These are phyloP conservation scores for Eunapius fragilis DNA, from an alignment of 37 sponge, comb jelly and placozoan genomes.

Conservation along the genomic window DNA sequence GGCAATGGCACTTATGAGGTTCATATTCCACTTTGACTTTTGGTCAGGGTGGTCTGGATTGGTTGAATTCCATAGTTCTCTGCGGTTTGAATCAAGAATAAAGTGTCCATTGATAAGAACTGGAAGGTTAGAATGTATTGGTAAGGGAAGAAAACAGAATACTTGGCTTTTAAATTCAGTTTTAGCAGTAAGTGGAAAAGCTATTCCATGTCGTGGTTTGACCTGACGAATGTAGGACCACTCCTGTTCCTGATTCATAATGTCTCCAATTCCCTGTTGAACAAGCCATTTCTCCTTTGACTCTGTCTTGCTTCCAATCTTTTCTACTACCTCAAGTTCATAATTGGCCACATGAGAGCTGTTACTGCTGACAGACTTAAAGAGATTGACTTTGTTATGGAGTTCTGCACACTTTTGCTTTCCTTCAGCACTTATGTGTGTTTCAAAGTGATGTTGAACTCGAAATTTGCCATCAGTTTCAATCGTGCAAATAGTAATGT, in stretches of 20 bases:
- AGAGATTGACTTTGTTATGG: too few species aligned
- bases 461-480: background rate
- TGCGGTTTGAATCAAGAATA: slow-evolving; percentile 2
- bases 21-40: slow-evolving; percentile 47
- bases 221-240: slow-evolving; percentile 37
- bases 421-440: background rate
- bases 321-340: too few species aligned
- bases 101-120: slow-evolving; percentile 73
- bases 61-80: background rate
- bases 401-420: too few species aligned
- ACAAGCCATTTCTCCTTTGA: slow-evolving; percentile 57
- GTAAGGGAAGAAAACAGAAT: slow-evolving; percentile 70
- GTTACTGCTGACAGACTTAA: too few species aligned
- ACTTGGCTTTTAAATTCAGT: slow-evolving; percentile 10
- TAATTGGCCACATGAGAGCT: too few species aligned
- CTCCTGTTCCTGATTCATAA: background rate
- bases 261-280: slow-evolving; percentile 70
- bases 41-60: background rate
- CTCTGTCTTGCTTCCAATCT: background rate
- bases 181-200: slow-evolving; percentile 11
- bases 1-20: slow-evolving; percentile 42
- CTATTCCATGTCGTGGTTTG: slow-evolving; percentile 66
- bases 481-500: slow-evolving; percentile 36
- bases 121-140: slow-evolving; percentile 33
- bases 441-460: background rate